Base-by-base conservation (phyloP, 1,140 invertebrate genomes). In the Meloidogyne floridensis region DNA sequence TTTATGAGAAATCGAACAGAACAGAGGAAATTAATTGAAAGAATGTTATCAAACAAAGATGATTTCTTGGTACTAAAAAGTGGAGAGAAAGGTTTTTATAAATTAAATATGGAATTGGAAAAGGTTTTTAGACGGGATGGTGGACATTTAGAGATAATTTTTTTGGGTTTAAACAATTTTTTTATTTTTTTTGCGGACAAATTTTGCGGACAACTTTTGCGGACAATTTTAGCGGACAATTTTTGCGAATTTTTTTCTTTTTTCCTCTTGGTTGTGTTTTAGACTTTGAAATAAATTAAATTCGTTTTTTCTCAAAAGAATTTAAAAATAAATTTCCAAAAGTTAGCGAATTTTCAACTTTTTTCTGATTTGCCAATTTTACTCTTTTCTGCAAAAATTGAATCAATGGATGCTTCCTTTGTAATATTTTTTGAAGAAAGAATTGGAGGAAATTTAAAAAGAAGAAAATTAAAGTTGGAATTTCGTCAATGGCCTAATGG, bases 1-100 rank as follows among this genome's bases (percentile, higher is more conserved):
- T 98, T 96, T 91, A 80, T 15, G 11, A 32, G 69, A 65, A 77
- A 80, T 65, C 69, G 72, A n/a, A 80, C 73, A 80, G 77, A 65
- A 15, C 6, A 65, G 13, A 32, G 72, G 7, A 54, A 47, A 47
- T 13, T 6, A 20, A 5, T 47, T 32, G 32, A 65, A 77, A 18
- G 15, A 32, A 20, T 3, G 2, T 32, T 53, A 78, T n/a, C 32
- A 65, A 13, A 20, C 8, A 51, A 77, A 80, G 6, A 43, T 8
- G 11, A 47, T 20, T 42, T 32, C 13, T 59, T 56, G 10, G 18
- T 5, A 18, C 32, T 15, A 18, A n/a, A 56, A 13, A 69, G n/a
- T 11, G 74, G 74, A 20, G 74, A 51, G 5, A 10, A 75, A 75
- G n/a, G 53, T 77, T 54, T 56, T 77, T 56, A 18, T 54, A n/a